These are phyloP conservation scores for Danio choprae DNA, from an alignment of 2,797 vertebrate genomes.

Conservation along the genomic window DNA sequence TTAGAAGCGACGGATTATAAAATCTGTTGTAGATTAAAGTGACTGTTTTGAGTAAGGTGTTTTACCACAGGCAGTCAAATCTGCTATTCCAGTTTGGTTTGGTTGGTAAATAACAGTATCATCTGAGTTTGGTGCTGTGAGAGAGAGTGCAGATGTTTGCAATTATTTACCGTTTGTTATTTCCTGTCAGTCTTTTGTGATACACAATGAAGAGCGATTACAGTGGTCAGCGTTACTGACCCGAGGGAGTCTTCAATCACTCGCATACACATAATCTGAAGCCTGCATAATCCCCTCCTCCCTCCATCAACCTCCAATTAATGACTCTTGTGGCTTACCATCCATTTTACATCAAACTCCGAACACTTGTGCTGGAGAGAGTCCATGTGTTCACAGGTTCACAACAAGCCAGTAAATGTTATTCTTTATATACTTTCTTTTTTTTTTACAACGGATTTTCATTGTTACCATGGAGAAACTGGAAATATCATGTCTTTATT, in stretches of 20 bases:
- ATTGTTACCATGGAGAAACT: neutral
- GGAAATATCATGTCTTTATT: neutral
- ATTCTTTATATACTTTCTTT: neutral
- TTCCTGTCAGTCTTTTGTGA: slow-evolving; percentile 42
- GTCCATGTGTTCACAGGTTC: neutral
- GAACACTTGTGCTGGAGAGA: slow-evolving; percentile 19
- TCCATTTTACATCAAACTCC: slow-evolving; percentile 1
- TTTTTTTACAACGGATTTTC: neutral
- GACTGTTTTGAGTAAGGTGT: neutral
- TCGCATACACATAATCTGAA: slow-evolving; percentile 43
- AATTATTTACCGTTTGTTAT: slow-evolving; percentile 37
- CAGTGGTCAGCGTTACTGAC: slow-evolving; percentile 40
- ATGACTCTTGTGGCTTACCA: slow-evolving; percentile 39
- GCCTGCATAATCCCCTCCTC: slow-evolving; percentile 32
- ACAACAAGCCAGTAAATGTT: neutral
- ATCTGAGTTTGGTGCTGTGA: slow-evolving; percentile 2
- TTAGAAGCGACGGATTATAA: slow-evolving; percentile 21
- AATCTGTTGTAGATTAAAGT: slow-evolving; percentile 5
- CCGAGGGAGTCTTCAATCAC: slow-evolving; percentile 43
- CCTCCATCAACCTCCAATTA: slow-evolving; percentile 32
- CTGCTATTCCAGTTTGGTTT: neutral
- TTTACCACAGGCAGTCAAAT: neutral
- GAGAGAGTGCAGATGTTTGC: slow-evolving; percentile 40
- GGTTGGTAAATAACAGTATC: slow-evolving; percentile 23
- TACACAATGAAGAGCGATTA: slow-evolving; percentile 39